phyloP scores from a whole-genome alignment of 2,113 vertebrate genomes.

The Amia ocellicauda region DNA sequence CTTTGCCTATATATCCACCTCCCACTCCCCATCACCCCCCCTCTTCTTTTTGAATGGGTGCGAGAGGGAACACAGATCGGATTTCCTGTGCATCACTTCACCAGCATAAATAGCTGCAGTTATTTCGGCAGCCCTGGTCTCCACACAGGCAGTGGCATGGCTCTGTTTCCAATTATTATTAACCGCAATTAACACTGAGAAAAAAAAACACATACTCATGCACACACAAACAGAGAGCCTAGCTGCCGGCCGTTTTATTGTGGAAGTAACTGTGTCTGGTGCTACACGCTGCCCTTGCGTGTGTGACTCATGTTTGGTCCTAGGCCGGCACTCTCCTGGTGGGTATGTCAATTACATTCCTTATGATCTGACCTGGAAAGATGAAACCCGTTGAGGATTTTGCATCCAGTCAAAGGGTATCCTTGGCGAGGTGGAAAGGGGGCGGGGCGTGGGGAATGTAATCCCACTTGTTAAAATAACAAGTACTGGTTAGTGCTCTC shows the following conservation, averaged over 20 bases:
- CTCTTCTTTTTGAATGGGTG: slow-evolving; percentile 44
- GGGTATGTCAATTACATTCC: no score
- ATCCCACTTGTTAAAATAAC: not conserved
- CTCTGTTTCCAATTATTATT: slow-evolving; percentile 9
- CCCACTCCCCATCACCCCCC: not conserved
- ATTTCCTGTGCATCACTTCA: slow-evolving; percentile 15
- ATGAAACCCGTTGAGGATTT: no score
- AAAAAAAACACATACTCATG: not conserved
- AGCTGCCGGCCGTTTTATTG: not conserved
- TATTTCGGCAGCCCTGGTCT: not conserved
- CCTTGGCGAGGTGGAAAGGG: not conserved
- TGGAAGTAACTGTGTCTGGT: no score
- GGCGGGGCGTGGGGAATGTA: not conserved
- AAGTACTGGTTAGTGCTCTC: not conserved
- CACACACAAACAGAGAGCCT: not conserved
- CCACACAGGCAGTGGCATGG: not conserved
- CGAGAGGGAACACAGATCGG: slow-evolving; percentile 55
- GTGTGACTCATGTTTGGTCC: no score
- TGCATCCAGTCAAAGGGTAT: not conserved
- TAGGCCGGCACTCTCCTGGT: no score
- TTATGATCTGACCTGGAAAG: not conserved
- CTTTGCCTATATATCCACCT: not conserved
- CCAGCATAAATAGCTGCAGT: not conserved
- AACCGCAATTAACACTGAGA: slow-evolving; percentile 6
- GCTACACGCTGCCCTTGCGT: no score